Percentiles rank a stretch among this genome's conserved stretches.
These are phyloP conservation scores for Pyrgilauda ruficollis DNA, from an alignment of 2,113 vertebrate genomes.

Conservation along the genomic window DNA sequence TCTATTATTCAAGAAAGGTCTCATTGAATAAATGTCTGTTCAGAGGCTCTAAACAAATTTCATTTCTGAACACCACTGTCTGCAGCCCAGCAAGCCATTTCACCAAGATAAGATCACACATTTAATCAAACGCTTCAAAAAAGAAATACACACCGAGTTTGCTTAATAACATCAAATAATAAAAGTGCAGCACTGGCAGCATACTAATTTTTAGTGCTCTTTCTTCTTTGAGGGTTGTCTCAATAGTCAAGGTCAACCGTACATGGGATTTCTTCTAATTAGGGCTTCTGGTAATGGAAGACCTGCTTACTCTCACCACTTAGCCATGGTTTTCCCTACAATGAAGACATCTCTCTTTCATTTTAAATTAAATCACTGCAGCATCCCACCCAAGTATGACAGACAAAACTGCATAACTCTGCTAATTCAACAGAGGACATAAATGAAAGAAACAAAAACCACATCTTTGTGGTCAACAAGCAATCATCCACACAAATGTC, in stretches of 20 bases:
- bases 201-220: constrained; percentile 68
- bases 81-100: constrained; percentile 71
- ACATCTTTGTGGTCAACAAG: not conserved
- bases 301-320: constrained; percentile 46
- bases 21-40: constrained; percentile 76
- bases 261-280: constrained; percentile 68
- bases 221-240: constrained; percentile 67
- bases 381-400: constrained; percentile 28
- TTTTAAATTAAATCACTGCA: constrained; percentile 46
- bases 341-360: constrained; percentile 48
- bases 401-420: constrained; percentile 1
- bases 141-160: constrained; percentile 67
- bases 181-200: constrained; percentile 63
- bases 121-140: constrained; percentile 74
- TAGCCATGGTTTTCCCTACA: constrained; percentile 20
- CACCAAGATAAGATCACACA: constrained; percentile 73
- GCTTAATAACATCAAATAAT: constrained; percentile 71
- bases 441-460: constrained; percentile 7
- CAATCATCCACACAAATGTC: not conserved
- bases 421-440: not conserved
- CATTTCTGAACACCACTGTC: constrained; percentile 73
- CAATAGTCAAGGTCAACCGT: constrained; percentile 62
- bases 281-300: constrained; percentile 52
- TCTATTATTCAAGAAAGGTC: constrained; percentile 74
- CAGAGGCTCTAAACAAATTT: constrained; percentile 75